Base-by-base conservation (phyloP, 2,888 invertebrate species). In the Agrochola circellaris region DNA sequence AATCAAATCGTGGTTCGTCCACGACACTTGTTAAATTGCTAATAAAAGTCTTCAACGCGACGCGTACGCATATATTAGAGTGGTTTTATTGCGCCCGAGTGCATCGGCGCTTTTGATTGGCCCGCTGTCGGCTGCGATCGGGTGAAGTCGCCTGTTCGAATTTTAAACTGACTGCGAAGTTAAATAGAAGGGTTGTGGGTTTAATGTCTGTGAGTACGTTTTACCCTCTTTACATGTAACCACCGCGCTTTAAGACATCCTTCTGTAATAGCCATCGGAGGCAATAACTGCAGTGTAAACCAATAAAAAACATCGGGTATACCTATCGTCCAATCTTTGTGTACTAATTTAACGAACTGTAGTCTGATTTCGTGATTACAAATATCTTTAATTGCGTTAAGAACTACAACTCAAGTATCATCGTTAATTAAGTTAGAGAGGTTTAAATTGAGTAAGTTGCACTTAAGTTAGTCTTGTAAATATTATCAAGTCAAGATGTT, bases 21-120 rank as follows among this genome's bases (percentile, higher is more conserved):
- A 92, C 92, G 95, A 95, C 95, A 95, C 95, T 95, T 95, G 95
- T 95, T 95, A 94, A 93, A 95, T 94, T 94, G 93, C 93, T 93
- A 94, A 95, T 96, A 96, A 96, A 96, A 94, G 95, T 95, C 95
- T 90, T 92, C 90, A 92, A 92, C 91, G 92, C 93, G 92, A 91
- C 92, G 92, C 90, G 91, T 91, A 91, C 91, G 93, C 95, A 93
- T 96, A 95, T 95, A 94, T 96, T 93, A 94, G 90, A 90, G 90
- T 90, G 88, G 90, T 90, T 95, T 95, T 95, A 95, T 93, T 88
- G 92, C 90, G 87, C 80, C 85, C 87, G 80, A 83, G 80, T 82
- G 87, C 89, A 91, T 90, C 92, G 90, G 89, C 89, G 86, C 89
- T 87, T 93, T 92, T 93, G 92, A 93, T 93, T 92, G 93, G 92